Conservation (phyloP, 37 sponge, comb jelly and placozoan genomes). For the Haliclona indistincta region DNA sequence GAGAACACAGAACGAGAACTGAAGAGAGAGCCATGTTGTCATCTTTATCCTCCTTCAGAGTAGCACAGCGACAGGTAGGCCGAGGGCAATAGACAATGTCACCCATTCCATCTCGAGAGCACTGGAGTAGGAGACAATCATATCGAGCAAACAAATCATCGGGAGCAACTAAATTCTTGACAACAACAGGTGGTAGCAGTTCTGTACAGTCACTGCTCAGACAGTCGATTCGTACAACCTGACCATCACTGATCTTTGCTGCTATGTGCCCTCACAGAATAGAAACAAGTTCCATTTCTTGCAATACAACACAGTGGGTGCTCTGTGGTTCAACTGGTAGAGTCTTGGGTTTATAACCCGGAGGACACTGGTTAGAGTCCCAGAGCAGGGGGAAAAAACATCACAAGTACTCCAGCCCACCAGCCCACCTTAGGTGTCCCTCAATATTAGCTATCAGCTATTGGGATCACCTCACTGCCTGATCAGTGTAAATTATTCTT, state of each 20-base stretch:
- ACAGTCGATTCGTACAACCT: constrained; percentile 47
- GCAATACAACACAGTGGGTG: too few relatives aligned
- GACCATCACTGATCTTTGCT: constrained; percentile 42
- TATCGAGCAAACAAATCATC: constrained; percentile 44
- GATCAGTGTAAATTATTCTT: too few relatives aligned
- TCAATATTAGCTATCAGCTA: too few relatives aligned
- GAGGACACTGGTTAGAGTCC: too few relatives aligned
- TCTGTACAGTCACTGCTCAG: constrained; percentile 31
- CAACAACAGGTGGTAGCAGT: neutral
- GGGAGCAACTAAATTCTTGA: constrained; percentile 40
- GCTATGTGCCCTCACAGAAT: too few relatives aligned
- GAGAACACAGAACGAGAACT: constrained; percentile 71
- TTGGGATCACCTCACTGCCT: too few relatives aligned
- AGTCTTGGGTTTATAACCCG: too few relatives aligned
- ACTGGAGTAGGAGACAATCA: constrained; percentile 41
- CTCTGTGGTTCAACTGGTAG: too few relatives aligned
- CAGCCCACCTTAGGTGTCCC: too few relatives aligned
- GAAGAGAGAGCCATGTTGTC: constrained; percentile 52
- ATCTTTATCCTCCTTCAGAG: constrained; percentile 42
- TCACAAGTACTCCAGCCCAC: too few relatives aligned
- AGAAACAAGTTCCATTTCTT: too few relatives aligned
- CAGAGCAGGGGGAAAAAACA: too few relatives aligned
- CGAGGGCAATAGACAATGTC: constrained; percentile 86
- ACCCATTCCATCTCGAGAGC: constrained; percentile 63
- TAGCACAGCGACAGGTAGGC: constrained; percentile 51